Base-by-base conservation (phyloP, 2,888 invertebrate genomes). In the Dicycla oo region DNA sequence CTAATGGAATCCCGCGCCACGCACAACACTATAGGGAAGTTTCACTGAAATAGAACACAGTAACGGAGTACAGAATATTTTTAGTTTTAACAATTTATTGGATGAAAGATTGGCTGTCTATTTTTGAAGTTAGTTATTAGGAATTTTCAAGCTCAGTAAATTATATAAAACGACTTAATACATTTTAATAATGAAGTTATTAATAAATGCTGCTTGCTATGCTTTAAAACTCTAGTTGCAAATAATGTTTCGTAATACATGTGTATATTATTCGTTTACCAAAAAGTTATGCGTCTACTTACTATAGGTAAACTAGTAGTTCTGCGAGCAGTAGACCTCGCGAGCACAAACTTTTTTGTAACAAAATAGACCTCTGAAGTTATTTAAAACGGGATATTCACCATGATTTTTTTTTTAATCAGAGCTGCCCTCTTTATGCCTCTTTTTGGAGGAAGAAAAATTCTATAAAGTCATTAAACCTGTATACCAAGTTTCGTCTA, bases 1-100 rank as follows among this genome's bases (percentile, higher is more conserved):
- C 78, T 82, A 69, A 70, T 72, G 61, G 54, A 68, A 68, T 70
- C 47, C 23, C 20, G 34, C 47, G 30, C 51, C 23, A 47, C 40
- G 47, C 64, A 68, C 47, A 62, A 62, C 68, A 68, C 68, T 73
- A 58, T 23, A 23, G 53, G 18, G 40, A 20, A 30, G n/a, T n/a
- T 49, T 45, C 23, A 38, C 62, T 38, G 13, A 74, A 58, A 80
- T 80, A 43, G 38, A 80, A 53, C 43, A 26, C 23, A n/a, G 30
- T 67, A 30, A 47, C n/a, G 20, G 26, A 30, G n/a, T 43, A 34
- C 23, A 1, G 18, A 66, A 57, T 61, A 66, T 56, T 61, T 73
- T 68, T 53, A 62, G n/a, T 45, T 23, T 38, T 13, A 69, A 69
- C 5, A 43, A 34, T 54, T 63, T 63, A 51, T 61, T 34, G n/a